Evolutionary conservation across 2,888 invertebrate species (phyloP), one percentile per base, ranked within the genome.

Genomic region (Dromius quadrimaculatus): DNA sequence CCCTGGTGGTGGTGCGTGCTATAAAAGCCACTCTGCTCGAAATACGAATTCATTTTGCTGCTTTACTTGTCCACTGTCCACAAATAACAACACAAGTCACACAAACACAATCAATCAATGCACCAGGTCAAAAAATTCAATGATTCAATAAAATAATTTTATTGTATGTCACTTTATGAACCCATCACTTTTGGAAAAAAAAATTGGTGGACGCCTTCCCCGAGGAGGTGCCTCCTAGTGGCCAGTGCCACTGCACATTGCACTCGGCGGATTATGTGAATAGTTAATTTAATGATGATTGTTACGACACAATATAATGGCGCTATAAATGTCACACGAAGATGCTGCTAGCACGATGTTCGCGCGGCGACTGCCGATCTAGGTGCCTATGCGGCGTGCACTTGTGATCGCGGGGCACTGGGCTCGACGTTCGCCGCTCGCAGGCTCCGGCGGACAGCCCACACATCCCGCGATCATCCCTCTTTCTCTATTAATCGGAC

Each of bases 11-110:
- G 94, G 84, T 94, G 94, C 79, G 91, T 88, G 80, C 95, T 94
- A 87, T 96, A 95, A 87, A 96, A 96, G 84, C 95, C 95, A 84
- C 92, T 92, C 87, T 95, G 95, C 87, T 95, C 95, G 84, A 95
- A 96, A 84, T 95, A 96, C 83, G 95, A 95, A 92, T 95, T 95
- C 95, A 95, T 95, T 84, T 83, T 89, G 50, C 3, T 15, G 32
- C 8, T 2, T 57, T n/a, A 20, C 17, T 20, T 11, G 47, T 47
- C 41, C 20, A 11, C 22, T 43, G 17, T 64, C 28, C 45, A 45
- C 5, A 22, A 47, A 13, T 20, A 34, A 9, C n/a, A 22, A 41
- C 41, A 41, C 23, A 59, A 34, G 54, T 69, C 45, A 36, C 62
- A 45, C 15, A 45, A 57, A 69, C 62, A 43, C 61, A 61, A 19